Evolutionary conservation across 2,888 invertebrate species (phyloP).

Genomic region (Gastrophysa polygoni): DNA sequence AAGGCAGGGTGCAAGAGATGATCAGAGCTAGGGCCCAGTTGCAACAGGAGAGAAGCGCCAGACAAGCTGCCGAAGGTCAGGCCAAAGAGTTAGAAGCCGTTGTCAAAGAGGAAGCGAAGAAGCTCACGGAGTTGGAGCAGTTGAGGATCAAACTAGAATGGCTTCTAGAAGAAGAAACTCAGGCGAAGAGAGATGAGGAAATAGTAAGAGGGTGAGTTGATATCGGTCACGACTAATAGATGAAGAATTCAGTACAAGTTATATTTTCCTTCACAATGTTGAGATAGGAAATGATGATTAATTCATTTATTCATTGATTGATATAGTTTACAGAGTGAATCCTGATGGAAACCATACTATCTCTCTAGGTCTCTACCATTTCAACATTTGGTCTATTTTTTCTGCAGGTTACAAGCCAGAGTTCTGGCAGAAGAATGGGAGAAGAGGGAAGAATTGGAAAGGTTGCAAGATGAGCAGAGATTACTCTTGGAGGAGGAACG

Average conservation of each 20-base stretch:
- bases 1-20: constrained; percentile 66
- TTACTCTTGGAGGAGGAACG: constrained; percentile 75
- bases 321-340: no score
- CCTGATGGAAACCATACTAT: no score
- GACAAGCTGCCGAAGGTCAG: constrained; percentile 65
- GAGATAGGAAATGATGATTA: no score
- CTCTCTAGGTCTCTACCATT: no score
- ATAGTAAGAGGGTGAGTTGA: constrained; percentile 66
- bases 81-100: constrained; percentile 71
- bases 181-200: constrained; percentile 85
- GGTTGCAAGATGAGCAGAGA: constrained; percentile 78
- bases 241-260: no score
- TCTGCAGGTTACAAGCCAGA: constrained; percentile 65
- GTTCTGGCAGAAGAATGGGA: constrained; percentile 86
- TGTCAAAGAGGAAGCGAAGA: constrained; percentile 74
- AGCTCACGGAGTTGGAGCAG: constrained; percentile 74
- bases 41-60: constrained; percentile 69
- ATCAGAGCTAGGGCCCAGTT: constrained; percentile 65
- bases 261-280: no score
- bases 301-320: no score
- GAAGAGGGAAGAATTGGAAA: constrained; percentile 78
- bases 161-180: constrained; percentile 79
- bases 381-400: not conserved
- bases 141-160: constrained; percentile 72
- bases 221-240: not conserved